These are phyloP conservation scores for Lordiphosa clarofinis DNA, from an alignment of 1,140 invertebrate genomes.

Conservation along the genomic window DNA sequence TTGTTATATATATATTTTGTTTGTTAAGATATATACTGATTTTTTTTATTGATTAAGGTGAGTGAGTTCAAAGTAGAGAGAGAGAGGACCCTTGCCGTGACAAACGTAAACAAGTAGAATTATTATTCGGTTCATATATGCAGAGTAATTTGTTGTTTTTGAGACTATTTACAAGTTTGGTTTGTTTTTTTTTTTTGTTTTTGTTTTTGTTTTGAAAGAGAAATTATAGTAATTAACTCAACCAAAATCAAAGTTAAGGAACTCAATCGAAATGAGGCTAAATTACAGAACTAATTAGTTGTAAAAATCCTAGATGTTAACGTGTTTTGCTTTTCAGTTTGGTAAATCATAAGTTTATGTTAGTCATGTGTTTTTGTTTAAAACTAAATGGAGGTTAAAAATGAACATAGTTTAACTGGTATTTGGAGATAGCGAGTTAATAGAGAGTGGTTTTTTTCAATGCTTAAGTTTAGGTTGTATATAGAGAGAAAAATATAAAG, in stretches of 20 bases:
- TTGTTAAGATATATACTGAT: conserved; percentile 37
- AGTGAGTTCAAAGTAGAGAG: conserved; percentile 56
- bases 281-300: conserved; percentile 28
- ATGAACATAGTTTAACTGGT: conserved; percentile 53
- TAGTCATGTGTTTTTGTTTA: conserved; percentile 50
- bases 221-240: conserved; percentile 28
- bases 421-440: conserved; percentile 73
- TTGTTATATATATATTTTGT: conserved; percentile 64
- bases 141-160: conserved; percentile 55
- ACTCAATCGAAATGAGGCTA: conserved; percentile 16
- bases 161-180: conserved; percentile 76
- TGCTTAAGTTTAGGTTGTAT: conserved; percentile 53
- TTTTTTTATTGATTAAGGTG: conserved; percentile 46
- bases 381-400: conserved; percentile 43
- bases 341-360: conserved; percentile 50
- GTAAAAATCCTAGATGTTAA: conserved; percentile 36
- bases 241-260: conserved; percentile 19
- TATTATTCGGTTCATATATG: conserved; percentile 65
- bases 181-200: conserved; percentile 33
- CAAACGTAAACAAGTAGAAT: conserved; percentile 67
- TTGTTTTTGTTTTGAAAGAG: conserved; percentile 14
- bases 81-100: conserved; percentile 77
- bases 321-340: conserved; percentile 53
- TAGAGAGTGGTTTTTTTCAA: conserved; percentile 52
- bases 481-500: conserved; percentile 71